Percentiles rank a stretch among this genome's conserved stretches.
Evolutionary conservation across 2,797 vertebrate species (phyloP).

Genomic region (Spheniscus humboldti): DNA sequence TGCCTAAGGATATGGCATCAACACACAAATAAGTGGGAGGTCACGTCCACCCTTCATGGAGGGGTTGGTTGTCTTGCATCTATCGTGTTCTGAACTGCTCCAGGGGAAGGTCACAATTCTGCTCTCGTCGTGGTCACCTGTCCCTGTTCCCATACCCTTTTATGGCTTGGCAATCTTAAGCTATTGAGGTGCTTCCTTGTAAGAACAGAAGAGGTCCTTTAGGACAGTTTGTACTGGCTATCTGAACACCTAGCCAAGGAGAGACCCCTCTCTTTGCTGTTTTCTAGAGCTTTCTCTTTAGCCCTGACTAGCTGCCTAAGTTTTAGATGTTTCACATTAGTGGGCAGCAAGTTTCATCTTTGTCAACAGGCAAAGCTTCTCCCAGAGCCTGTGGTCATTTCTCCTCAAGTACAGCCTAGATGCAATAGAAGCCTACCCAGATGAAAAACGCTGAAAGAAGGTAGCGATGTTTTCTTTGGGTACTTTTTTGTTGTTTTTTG

Average conservation of each 20-base stretch:
- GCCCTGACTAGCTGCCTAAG: not conserved
- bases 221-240: not conserved
- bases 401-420: not conserved
- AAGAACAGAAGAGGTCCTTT: not conserved
- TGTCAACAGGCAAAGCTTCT: not conserved
- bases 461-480: not conserved
- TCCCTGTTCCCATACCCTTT: not conserved
- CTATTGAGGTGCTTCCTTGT: not conserved
- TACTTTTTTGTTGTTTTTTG: not conserved
- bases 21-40: not conserved
- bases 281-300: not conserved
- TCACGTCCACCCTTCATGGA: not conserved
- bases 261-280: not conserved
- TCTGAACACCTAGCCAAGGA: not conserved
- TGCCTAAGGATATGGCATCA: not conserved
- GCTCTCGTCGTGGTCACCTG: not conserved
- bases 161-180: not conserved
- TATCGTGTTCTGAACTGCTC: not conserved
- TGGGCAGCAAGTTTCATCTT: not conserved
- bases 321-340: not conserved
- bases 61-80: not conserved
- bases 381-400: not conserved
- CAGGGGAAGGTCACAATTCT: not conserved
- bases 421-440: not conserved
- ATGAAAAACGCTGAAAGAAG: not conserved